Evolutionary conservation across 2,888 invertebrate species (phyloP), one percentile per base, ranked within the genome.

Genomic region (Apamea crenata): DNA sequence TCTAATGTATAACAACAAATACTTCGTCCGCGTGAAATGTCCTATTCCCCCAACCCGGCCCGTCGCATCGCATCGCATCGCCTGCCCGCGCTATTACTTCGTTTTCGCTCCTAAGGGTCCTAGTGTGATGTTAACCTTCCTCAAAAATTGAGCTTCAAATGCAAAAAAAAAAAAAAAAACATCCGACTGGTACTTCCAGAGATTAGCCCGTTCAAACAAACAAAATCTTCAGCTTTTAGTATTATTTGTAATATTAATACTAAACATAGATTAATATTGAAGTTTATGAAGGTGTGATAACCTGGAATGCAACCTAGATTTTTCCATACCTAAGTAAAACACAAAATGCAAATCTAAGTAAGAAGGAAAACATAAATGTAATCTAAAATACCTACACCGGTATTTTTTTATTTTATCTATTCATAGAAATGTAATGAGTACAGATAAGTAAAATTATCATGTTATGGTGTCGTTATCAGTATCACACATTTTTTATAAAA

Each of bases 351-450:
- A 40, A n/a, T 80, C 32, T 40, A 69, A 50, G 16, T 47, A 16
- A 59, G 47, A 77, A 68, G 18, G 78, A 68, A 77, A 78, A 67
- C 36, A 50, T 29, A 18, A 53, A 50, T 53, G 12, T 59, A 61
- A 75, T 74, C 67, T 65, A 32, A 82, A 77, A 50, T 77, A 65
- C 61, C 40, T 59, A 65, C 29, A 7, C 36, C 44, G 25, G 21
- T 59, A 29, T 53, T 81, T 78, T 81, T 65, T 69, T 44, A 40
- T 74, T 70, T 78, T 82, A 88, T 87, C 79, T 84, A 61, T 85
- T 81, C 78, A 77, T 85, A 75, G 85, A 87, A 87, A 73, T 79
- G 59, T 77, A 80, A 82, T 84, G 82, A 82, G 80, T 82, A 80
- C 79, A 79, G 85, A 87, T 86, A 87, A 87, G 76, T 72, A 36